Evolutionary conservation across 2,113 vertebrate species (phyloP).

Genomic region (Penelope pileata): DNA sequence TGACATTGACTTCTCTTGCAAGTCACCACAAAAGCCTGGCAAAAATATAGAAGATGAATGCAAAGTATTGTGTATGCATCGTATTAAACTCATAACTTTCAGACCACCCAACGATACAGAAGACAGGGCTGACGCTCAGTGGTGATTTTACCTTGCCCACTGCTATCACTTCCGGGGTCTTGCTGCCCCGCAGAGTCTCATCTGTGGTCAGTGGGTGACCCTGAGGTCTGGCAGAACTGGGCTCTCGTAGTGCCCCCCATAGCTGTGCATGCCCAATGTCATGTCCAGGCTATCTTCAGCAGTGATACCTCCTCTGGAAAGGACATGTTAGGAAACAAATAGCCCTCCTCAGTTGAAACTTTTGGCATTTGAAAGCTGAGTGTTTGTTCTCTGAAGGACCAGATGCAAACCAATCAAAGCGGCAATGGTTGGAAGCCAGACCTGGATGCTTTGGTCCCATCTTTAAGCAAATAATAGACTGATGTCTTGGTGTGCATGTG

Average conservation of each 20-base stretch:
- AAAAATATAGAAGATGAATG: background rate
- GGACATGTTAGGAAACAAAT: background rate
- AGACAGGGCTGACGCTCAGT: rapidly evolving
- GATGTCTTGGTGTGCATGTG: background rate
- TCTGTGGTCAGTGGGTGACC: background rate
- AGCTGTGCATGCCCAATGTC: background rate
- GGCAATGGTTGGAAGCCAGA: background rate
- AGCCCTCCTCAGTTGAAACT: background rate
- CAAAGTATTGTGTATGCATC: background rate
- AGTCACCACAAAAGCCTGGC: constrained; percentile 13
- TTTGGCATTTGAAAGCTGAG: rapidly evolving
- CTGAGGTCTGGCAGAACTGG: background rate
- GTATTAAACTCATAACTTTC: background rate
- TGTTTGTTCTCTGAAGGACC: rapidly evolving
- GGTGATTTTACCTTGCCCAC: background rate
- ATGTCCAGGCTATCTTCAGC: background rate
- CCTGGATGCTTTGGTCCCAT: background rate
- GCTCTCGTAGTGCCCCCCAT: background rate
- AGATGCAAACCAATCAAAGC: background rate
- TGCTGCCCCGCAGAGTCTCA: background rate
- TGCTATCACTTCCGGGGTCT: background rate
- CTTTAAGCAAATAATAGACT: background rate
- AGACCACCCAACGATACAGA: constrained; percentile 4
- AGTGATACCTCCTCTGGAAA: background rate
- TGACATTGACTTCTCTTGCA: background rate